Evolutionary conservation across 2,888 invertebrate genomes (phyloP).

Genomic region (Heteromyza rotundicornis): DNA sequence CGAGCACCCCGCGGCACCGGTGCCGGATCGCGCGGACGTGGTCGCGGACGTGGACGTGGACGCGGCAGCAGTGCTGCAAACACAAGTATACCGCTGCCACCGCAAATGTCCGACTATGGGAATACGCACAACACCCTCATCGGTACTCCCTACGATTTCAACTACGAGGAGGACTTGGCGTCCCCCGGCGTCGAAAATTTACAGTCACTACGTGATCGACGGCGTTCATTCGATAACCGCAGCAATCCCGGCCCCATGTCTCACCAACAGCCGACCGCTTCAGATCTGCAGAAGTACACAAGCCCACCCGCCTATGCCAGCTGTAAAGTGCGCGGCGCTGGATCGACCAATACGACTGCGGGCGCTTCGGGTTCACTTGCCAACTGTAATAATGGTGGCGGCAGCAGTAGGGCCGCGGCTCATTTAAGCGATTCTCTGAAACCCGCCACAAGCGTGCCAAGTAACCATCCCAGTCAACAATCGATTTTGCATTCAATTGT

Average conservation of each 20-base stretch:
- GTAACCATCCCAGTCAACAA: constrained; percentile 48
- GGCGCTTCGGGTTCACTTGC: constrained; percentile 24
- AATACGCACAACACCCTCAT: constrained; percentile 71
- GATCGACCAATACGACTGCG: constrained; percentile 24
- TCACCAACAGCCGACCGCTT: constrained; percentile 20
- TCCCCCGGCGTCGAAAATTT: constrained; percentile 78
- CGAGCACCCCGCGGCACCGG: constrained; percentile 58
- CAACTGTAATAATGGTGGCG: constrained; percentile 36
- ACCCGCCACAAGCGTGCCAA: constrained; percentile 62
- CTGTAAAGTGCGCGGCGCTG: constrained; percentile 48
- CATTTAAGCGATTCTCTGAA: constrained; percentile 60
- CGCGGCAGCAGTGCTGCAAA: constrained; percentile 55
- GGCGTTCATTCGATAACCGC: constrained; percentile 76
- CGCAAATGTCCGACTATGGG: constrained; percentile 62
- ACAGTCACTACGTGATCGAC: constrained; percentile 79
- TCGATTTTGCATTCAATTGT: constrained; percentile 68
- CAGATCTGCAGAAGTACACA: constrained; percentile 40
- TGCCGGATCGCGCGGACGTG: constrained; percentile 48
- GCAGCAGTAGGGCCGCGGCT: constrained; percentile 27
- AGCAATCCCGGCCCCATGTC: constrained; percentile 36
- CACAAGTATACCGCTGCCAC: constrained; percentile 47
- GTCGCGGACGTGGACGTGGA: constrained; percentile 64
- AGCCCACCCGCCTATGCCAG: constrained; percentile 47
- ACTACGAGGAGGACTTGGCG: constrained; percentile 84
- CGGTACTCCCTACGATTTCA: constrained; percentile 86